These are phyloP conservation scores for Poeciliopsis turrubarensis DNA, from an alignment of 2,113 vertebrate species.

Conservation along the genomic window DNA sequence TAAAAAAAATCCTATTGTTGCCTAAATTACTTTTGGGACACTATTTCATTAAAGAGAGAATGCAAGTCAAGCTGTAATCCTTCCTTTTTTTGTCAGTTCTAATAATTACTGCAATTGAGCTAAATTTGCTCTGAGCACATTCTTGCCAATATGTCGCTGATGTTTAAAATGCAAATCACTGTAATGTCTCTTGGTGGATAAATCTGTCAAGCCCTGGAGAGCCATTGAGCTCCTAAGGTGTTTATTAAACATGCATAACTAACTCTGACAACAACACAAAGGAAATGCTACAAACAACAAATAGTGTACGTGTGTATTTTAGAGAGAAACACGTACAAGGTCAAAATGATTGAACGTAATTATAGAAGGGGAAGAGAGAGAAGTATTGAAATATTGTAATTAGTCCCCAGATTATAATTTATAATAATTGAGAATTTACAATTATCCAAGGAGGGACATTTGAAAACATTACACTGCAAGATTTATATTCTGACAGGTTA, in stretches of 20 bases:
- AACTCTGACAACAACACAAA: not conserved
- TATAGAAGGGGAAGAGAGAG: constrained; percentile 11
- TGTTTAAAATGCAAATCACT: constrained; percentile 49
- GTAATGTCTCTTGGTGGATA: constrained; percentile 46
- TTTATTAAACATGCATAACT: constrained; percentile 46
- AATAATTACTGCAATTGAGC: constrained; percentile 21
- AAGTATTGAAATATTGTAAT: constrained; percentile 34
- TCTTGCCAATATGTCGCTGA: constrained; percentile 33
- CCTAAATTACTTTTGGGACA: constrained; percentile 5
- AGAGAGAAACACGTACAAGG: constrained; percentile 9
- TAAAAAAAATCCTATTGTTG: not conserved
- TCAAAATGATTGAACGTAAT: constrained; percentile 39
- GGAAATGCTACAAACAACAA: not conserved
- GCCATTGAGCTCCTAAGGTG: constrained; percentile 32
- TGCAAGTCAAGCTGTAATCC: not conserved
- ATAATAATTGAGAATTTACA: constrained; percentile 29
- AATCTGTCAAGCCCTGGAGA: constrained; percentile 38
- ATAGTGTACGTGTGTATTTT: not conserved
- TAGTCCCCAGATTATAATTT: constrained; percentile 38
- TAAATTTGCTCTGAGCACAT: constrained; percentile 22
- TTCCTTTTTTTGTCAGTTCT: constrained; percentile 26
- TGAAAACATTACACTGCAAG: constrained; percentile 20
- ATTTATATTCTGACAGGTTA: constrained; percentile 26
- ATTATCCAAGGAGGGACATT: constrained; percentile 29
- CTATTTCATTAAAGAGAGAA: constrained; percentile 12